phyloP scores from a whole-genome alignment of 1,140 invertebrate species.

The Diachasma alloeum region DNA sequence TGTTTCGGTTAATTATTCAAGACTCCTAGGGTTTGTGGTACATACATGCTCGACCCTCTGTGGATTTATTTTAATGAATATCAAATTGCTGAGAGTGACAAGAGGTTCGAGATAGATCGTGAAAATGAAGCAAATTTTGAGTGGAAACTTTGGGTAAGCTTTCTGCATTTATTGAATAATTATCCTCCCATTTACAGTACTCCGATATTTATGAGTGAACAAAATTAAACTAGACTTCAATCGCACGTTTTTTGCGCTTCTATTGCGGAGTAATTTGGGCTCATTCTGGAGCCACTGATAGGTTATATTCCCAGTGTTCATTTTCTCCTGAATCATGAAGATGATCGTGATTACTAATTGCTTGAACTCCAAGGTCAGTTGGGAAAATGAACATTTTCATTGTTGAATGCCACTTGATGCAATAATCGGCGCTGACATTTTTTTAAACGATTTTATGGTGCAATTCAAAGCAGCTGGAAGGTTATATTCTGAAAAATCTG shows the following conservation, averaged over 20 bases:
- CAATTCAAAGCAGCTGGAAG: too few species aligned
- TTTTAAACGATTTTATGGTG: background rate
- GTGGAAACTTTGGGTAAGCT: slow-evolving; percentile 65
- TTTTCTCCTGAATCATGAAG: background rate
- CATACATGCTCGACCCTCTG: background rate
- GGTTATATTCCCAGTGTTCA: background rate
- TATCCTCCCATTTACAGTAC: background rate
- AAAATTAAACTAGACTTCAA: background rate
- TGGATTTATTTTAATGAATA: slow-evolving; percentile 17
- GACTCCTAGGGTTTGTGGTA: too few species aligned
- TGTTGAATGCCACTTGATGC: background rate
- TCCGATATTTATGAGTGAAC: background rate
- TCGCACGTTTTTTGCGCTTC: background rate
- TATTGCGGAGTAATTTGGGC: background rate
- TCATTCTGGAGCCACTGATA: background rate
- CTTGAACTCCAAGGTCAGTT: too few species aligned
- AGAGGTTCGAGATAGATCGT: background rate
- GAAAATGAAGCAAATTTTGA: slow-evolving; percentile 68
- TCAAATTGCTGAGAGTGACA: slow-evolving; percentile 21
- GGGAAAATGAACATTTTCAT: too few species aligned
- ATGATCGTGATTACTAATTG: too few species aligned
- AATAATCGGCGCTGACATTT: background rate
- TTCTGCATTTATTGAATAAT: slow-evolving; percentile 29
- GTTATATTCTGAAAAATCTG: background rate
- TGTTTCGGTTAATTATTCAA: background rate